Evolutionary conservation across 2,113 vertebrate species (phyloP).

Genomic region (Sander vitreus): DNA sequence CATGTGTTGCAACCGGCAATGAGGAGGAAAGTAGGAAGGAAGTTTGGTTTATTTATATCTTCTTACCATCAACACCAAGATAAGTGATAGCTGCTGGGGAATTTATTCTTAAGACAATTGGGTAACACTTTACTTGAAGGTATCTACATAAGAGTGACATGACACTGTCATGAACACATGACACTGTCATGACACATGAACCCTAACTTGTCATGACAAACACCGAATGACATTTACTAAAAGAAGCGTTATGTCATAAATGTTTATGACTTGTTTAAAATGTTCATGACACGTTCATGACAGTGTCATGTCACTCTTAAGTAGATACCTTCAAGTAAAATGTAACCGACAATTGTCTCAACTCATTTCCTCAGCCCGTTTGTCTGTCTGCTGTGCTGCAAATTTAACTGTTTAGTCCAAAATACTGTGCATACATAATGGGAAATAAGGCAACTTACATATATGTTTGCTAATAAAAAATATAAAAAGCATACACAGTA

Average conservation of each 20-base stretch:
- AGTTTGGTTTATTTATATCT: constrained; percentile 42
- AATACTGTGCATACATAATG: neutral
- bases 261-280: too few relatives aligned
- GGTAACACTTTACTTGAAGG: too few relatives aligned
- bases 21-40: constrained; percentile 51
- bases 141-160: too few relatives aligned
- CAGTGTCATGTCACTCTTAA: too few relatives aligned
- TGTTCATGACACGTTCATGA: too few relatives aligned
- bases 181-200: too few relatives aligned
- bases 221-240: too few relatives aligned
- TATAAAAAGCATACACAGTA: neutral
- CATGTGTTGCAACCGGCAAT: constrained; percentile 28
- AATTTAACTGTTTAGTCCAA: neutral
- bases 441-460: neutral
- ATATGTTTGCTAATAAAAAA: neutral
- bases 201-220: too few relatives aligned
- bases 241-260: too few relatives aligned
- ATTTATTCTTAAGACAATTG: neutral
- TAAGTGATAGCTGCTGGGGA: neutral
- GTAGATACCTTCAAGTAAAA: too few relatives aligned
- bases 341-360: neutral
- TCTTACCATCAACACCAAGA: neutral
- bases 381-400: neutral
- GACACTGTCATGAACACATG: too few relatives aligned
- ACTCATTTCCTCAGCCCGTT: neutral